Evolutionary conservation across 1,140 invertebrate genomes (phyloP), one percentile per base, ranked within the genome.

Genomic region (Anadara kagoshimensis): DNA sequence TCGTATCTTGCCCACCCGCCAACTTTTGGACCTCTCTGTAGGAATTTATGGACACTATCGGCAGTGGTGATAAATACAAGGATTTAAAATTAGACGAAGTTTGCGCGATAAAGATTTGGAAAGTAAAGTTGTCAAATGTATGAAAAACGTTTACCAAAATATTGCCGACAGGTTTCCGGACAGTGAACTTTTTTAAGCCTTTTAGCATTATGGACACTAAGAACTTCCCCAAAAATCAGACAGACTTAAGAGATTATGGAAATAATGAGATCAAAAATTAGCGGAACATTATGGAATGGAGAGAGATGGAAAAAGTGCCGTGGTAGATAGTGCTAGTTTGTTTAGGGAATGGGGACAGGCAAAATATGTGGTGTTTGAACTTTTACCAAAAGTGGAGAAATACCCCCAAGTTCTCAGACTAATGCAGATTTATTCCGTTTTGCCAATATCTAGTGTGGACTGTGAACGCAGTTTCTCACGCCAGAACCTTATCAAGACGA

Each of bases 391-490:
- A 41, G 44, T 43, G 26, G 58, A 61, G 0, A 29, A 61, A n/a
- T 61, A 43, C 22, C 12, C 16, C 0, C 41, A 61, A 29, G n/a
- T n/a, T n/a, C 18, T 61, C 0, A 16, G 44, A 5, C 36, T 61
- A 24, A 43, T 61, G 14, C 36, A 61, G 10, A 61, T 61, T n/a
- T 29, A 29, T 11, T 14, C 36, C 22, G 54, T 68, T 5, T 24
- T n/a, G n/a, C 1, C 69, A 45, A 26, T 29, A 63, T 63, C 29
- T 0, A 62, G 56, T 56, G 69, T 70, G 1, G 69, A 70, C 5
- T 63, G 59, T 45, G 69, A 70, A 44, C 45, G 47, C 29, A 59
- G 69, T 3, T 70, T 63, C 22, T 63, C 36, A 7, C 43, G 49
- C 2, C 59, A 70, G 41, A 70, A 71, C 53, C 22, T 61, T 2